Conservation (phyloP, 1,140 invertebrate species). For the Eumeta japonica region DNA sequence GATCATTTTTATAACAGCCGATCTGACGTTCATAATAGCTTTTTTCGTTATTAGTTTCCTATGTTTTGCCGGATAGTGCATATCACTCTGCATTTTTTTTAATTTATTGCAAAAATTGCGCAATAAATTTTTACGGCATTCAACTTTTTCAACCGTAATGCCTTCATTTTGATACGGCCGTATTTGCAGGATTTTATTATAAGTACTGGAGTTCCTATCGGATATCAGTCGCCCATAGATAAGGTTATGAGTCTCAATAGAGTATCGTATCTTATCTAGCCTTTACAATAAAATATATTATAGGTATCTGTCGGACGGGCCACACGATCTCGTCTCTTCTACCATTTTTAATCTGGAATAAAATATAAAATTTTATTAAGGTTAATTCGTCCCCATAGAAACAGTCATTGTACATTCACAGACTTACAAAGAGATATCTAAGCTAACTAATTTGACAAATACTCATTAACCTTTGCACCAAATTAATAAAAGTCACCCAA, state of each 20-base stretch:
- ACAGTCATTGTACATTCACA: too few species aligned
- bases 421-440: too few species aligned
- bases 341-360: too few species aligned
- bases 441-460: too few species aligned
- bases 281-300: too few species aligned
- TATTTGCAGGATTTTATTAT: conserved; percentile 13
- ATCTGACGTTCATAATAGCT: conserved; percentile 1
- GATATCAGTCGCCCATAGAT: conserved; percentile 25
- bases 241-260: conserved; percentile 22
- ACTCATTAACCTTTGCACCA: too few species aligned
- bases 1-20: conserved; percentile 24
- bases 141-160: conserved; percentile 20
- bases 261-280: too few species aligned
- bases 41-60: conserved; percentile 3
- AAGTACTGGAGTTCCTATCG: conserved; percentile 31
- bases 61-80: conserved; percentile 1
- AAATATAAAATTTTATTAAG: too few species aligned
- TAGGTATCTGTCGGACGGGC: too few species aligned
- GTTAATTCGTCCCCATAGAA: too few species aligned
- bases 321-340: too few species aligned
- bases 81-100: conserved; percentile 3
- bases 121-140: conserved; percentile 31
- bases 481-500: too few species aligned
- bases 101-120: conserved; percentile 19
- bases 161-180: conserved; percentile 10